Conservation (phyloP, 2,113 vertebrate species). For the Pomatorhinus ruficollis region DNA sequence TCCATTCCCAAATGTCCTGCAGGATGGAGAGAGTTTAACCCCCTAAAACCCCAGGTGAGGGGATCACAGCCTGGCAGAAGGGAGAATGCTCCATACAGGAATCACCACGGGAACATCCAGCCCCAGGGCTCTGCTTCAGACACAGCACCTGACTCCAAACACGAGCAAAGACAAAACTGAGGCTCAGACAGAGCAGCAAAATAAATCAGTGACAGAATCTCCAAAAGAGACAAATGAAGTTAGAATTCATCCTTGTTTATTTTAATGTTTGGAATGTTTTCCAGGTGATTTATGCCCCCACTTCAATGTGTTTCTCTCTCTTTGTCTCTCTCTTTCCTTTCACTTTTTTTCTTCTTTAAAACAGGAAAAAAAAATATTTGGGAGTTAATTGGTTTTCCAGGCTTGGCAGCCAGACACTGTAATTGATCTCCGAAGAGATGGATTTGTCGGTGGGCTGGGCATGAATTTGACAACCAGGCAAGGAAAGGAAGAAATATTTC, state of each 20-base stretch:
- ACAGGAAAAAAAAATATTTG: slow-evolving; percentile 43
- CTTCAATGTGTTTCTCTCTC: slow-evolving; percentile 62
- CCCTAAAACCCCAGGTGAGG: background rate
- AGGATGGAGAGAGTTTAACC: slow-evolving; percentile 18
- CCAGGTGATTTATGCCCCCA: slow-evolving; percentile 66
- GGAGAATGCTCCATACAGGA: background rate
- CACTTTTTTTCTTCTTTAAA: background rate
- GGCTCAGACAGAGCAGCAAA: slow-evolving; percentile 40
- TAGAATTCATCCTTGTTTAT: slow-evolving; percentile 75
- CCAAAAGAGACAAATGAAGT: slow-evolving; percentile 76
- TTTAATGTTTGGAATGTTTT: slow-evolving; percentile 73
- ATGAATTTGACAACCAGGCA: slow-evolving; percentile 67
- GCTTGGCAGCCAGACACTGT: slow-evolving; percentile 73
- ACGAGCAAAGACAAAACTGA: slow-evolving; percentile 28
- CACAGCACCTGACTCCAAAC: slow-evolving; percentile 6
- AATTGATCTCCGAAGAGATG: slow-evolving; percentile 80
- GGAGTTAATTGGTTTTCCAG: slow-evolving; percentile 81
- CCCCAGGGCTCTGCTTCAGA: slow-evolving; percentile 6
- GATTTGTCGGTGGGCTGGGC: slow-evolving; percentile 75
- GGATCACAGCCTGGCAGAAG: slow-evolving; percentile 3
- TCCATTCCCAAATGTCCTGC: background rate
- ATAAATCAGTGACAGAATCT: slow-evolving; percentile 70
- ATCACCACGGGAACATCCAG: background rate
- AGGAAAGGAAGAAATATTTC: slow-evolving; percentile 48
- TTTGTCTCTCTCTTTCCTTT: background rate